Evolutionary conservation across 2,797 vertebrate species (phyloP), one percentile per base, ranked within the genome.

Genomic region (Pseudomugil tenellus): DNA sequence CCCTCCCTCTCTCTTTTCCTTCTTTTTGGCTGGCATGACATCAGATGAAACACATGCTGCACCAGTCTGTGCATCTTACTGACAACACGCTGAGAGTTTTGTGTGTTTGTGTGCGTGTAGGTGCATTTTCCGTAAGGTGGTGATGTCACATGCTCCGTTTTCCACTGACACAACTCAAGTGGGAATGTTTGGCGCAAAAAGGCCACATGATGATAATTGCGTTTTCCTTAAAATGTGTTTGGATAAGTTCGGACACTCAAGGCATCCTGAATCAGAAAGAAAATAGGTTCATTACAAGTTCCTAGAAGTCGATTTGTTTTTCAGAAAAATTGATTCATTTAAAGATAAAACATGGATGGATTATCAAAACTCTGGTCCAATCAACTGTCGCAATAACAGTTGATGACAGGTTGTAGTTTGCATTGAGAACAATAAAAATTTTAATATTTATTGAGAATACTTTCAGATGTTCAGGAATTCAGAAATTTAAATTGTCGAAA

Each of bases 71-170:
- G 57, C 72, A 80, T 71, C 61, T 69, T 65, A 80, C 63, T 72
- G 72, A 86, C 75, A 84, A 77, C 80, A 67, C 64, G 61, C 73
- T 87, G 86, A 87, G 80, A 68, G 72, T 77, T 80, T 72, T 83
- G 67, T 68, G 79, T 9, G 63, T 74, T 14, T 58, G 61, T 77
- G 71, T 77, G 67, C 74, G 54, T 60, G 6, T 3, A 68, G 70
- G 67, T 72, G 61, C 46, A 60, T 76, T 80, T 71, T 76, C 79
- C 77, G 43, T 77, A 70, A 66, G 72, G 56, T 87, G 84, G 86
- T 91, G 92, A 90, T 89, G 90, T 93, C 91, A 93, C 80, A 89
- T 80, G 78, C 88, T 91, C 85, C 74, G 73, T 89, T 93, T 92
- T 93, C 89, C 91, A 86, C 86, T 89, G 87, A 90, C 90, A 87